Evolutionary conservation across 2,888 invertebrate species (phyloP).

Genomic region (Tribolium freemani): DNA sequence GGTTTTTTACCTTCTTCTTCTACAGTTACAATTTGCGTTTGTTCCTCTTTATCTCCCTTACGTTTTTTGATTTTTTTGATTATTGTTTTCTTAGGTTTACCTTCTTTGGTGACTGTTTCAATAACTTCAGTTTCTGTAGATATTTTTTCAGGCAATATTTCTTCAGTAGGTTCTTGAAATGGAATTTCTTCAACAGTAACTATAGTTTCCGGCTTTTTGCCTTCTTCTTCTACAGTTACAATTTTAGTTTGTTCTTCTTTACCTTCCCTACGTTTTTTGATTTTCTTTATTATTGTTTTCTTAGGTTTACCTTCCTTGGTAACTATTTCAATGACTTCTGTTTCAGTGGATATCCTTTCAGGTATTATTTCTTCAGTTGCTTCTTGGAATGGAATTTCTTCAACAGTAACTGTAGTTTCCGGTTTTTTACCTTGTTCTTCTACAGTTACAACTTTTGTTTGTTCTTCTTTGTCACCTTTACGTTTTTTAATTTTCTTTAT

Average conservation of each 20-base stretch:
- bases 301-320: conserved; percentile 53
- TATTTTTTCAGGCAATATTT: conserved; percentile 31
- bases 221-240: conserved; percentile 59
- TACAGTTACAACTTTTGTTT: conserved; percentile 66
- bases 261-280: conserved; percentile 43
- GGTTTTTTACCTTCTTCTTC: conserved; percentile 67
- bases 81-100: conserved; percentile 54
- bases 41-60: conserved; percentile 55
- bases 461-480: conserved; percentile 61
- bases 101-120: conserved; percentile 62
- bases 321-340: conserved; percentile 5
- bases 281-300: conserved; percentile 56
- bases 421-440: conserved; percentile 61
- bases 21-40: conserved; percentile 63
- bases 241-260: conserved; percentile 60
- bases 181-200: conserved; percentile 53
- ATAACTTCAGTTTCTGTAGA: conserved; percentile 62
- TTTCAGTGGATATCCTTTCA: conserved; percentile 40
- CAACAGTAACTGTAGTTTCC: conserved; percentile 48
- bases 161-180: conserved; percentile 39
- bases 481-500: conserved; percentile 63
- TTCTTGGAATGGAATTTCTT: conserved; percentile 40
- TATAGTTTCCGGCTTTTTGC: conserved; percentile 58
- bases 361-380: conserved; percentile 50
- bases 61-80: conserved; percentile 58